Conservation (phyloP, 2,888 invertebrate genomes). For the Rhyacophila evoluta region DNA sequence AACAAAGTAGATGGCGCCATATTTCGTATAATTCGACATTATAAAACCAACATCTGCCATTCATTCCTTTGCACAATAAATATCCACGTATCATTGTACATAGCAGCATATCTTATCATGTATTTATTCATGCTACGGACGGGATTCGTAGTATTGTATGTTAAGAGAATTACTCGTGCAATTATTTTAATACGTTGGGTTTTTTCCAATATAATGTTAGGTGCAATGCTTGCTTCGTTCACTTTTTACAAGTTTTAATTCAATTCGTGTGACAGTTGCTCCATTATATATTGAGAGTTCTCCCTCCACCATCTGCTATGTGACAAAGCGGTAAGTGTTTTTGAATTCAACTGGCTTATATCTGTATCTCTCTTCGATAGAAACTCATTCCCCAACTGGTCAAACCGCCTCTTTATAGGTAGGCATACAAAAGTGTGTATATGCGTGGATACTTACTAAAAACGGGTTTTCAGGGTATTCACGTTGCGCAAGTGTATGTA, state of each 20-base stretch:
- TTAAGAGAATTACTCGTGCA: background rate
- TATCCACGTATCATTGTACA: too few relatives aligned
- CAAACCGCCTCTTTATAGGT: constrained; percentile 41
- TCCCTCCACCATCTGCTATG: background rate
- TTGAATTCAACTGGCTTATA: constrained; percentile 3
- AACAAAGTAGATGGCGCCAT: too few relatives aligned
- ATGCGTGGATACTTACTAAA: constrained; percentile 5
- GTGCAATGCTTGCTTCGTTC: background rate
- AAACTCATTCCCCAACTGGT: constrained; percentile 13
- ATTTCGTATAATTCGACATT: too few relatives aligned
- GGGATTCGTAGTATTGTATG: too few relatives aligned
- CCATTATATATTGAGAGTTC: background rate
- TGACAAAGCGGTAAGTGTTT: constrained; percentile 15
- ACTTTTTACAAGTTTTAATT: background rate
- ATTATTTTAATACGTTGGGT: background rate
- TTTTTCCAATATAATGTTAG: background rate
- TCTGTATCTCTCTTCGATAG: constrained; percentile 25
- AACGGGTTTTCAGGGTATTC: constrained; percentile 35
- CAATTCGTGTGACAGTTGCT: background rate
- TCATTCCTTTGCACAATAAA: too few relatives aligned
- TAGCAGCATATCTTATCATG: too few relatives aligned
- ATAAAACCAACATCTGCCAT: too few relatives aligned
- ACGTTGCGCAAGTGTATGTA: background rate
- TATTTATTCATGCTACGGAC: too few relatives aligned
- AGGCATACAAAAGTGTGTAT: background rate